A percentile compares a stretch with the other conserved stretches of the same genome.
These are phyloP conservation scores for Volucella bombylans DNA, from an alignment of 2,888 invertebrate species.

Conservation along the genomic window DNA sequence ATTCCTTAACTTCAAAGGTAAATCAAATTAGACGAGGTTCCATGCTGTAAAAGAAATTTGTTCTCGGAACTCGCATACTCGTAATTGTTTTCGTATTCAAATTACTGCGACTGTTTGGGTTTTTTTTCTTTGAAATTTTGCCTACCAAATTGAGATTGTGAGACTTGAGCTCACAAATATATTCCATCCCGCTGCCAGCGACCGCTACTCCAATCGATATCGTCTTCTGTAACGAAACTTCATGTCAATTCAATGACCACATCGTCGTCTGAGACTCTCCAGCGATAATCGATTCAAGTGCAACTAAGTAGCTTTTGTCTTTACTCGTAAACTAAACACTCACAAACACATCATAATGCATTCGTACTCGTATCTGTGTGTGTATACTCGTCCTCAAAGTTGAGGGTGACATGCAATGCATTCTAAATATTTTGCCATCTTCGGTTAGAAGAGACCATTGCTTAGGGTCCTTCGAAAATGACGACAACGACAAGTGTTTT, in stretches of 20 bases:
- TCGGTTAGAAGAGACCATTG: slow-evolving; percentile 29
- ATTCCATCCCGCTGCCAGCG: too few species aligned
- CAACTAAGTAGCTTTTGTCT: slow-evolving; percentile 64
- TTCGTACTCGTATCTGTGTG: too few species aligned
- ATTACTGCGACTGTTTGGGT: background rate
- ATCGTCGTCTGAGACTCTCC: slow-evolving; percentile 34
- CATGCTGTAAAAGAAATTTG: slow-evolving; percentile 20
- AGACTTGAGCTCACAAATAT: background rate
- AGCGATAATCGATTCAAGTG: slow-evolving; percentile 62
- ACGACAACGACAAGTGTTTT: slow-evolving; percentile 28
- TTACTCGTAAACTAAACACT: slow-evolving; percentile 31
- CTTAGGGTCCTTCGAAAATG: slow-evolving; percentile 32
- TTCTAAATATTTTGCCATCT: slow-evolving; percentile 52
- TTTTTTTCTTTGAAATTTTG: background rate
- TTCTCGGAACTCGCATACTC: slow-evolving; percentile 1
- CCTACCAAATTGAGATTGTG: background rate
- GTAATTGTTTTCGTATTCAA: slow-evolving; percentile 35
- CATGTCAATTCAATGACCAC: slow-evolving; percentile 59
- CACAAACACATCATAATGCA: too few species aligned
- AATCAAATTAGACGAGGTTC: slow-evolving; percentile 27
- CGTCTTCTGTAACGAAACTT: slow-evolving; percentile 22
- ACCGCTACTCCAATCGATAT: background rate
- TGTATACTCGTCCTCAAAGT: background rate
- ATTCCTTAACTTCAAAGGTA: slow-evolving; percentile 7
- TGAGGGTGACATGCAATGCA: background rate